Evolutionary conservation across 1,140 invertebrate species (phyloP), one percentile per base, ranked within the genome.

Genomic region (Philopotamus ludificatus): DNA sequence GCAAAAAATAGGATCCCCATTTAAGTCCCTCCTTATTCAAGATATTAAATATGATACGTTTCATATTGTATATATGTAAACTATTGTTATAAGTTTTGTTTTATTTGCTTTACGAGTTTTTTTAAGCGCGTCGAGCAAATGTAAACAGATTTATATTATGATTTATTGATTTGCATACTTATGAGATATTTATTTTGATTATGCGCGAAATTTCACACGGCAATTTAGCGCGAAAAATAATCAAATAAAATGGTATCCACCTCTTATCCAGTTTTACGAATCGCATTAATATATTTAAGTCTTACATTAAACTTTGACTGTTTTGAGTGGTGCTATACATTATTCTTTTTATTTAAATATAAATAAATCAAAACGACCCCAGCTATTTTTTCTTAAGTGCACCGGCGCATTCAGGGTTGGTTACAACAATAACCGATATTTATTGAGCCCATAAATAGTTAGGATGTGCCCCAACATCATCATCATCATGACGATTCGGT

Each of bases 41-140:
- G 39, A 42, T 1, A 41, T 9, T 42, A 39, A 23, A 57, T 57
- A 26, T 57, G 54, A 57, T 42, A 57, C n/a, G 20, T 57, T 57
- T 57, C 51, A 21, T 23, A 3, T 51, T 51, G 18, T 51, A 22
- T 25, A 51, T 55, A 26, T 34, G 26, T 50, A 50, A 34, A 12
- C n/a, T 25, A 55, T 55, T 55, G 51, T 55, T 16, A 16, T n/a
- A 34, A 34, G 28, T 12, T 34, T 34, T 34, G 28, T 34, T 34
- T 34, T 34, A 34, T 34, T 34, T 34, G 28, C 12, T 12, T 34
- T 12, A 47, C 34, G n/a, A 39, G 4, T 47, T 47, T 47, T 47
- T 20, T 47, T 7, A 8, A 47, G 18, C 15, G 4, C 28, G 4
- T 34, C 8, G 18, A 8, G 18, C 44, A 47, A 47, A 16, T 4